Evolutionary conservation across 1,140 invertebrate species (phyloP), one percentile per base, ranked within the genome.

Genomic region (Dermatophagoides farinae): DNA sequence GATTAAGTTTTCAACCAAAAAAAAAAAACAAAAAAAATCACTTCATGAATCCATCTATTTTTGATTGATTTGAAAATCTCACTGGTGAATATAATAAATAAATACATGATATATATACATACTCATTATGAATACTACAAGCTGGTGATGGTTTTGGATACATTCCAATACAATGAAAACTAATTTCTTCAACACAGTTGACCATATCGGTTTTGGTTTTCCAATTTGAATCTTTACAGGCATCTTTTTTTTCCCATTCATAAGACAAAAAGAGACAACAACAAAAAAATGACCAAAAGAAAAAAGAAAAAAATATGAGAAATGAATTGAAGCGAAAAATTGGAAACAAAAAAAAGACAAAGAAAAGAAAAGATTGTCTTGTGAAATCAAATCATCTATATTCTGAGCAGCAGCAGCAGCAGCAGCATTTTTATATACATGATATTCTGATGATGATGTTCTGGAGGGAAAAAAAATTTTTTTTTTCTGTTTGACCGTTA

Each of bases 91-190:
- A n/a, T n/a, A n/a, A n/a, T n/a, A n/a, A n/a, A n/a, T n/a, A n/a
- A n/a, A n/a, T n/a, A n/a, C n/a, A n/a, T 47, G 8, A 23, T 47
- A 23, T 4, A 4, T 22, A 31, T 40, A 62, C 47, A 57, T 63
- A 62, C 64, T 66, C 64, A 14, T 64, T 64, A 53, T 64, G 68
- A 22, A 68, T 57, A 22, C 67, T 68, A 57, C 67, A 68, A 12
- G 65, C 62, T 37, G 67, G 67, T 31, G 63, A 64, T 5, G 67
- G 67, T 23, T 65, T 65, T 9, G 67, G 67, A 54, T 63, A 66
- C 43, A 68, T 66, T 12, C 67, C 67, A 5, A 61, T 41, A 61
- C 66, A 68, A 20, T 66, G 54, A 59, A 68, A 62, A 18, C 40
- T 60, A 41, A 68, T 62, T 14, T 51, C 44, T 60, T 68, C 67